These are phyloP conservation scores for Oreocharis arfaki DNA, from an alignment of 2,113 vertebrate species.

Conservation along the genomic window DNA sequence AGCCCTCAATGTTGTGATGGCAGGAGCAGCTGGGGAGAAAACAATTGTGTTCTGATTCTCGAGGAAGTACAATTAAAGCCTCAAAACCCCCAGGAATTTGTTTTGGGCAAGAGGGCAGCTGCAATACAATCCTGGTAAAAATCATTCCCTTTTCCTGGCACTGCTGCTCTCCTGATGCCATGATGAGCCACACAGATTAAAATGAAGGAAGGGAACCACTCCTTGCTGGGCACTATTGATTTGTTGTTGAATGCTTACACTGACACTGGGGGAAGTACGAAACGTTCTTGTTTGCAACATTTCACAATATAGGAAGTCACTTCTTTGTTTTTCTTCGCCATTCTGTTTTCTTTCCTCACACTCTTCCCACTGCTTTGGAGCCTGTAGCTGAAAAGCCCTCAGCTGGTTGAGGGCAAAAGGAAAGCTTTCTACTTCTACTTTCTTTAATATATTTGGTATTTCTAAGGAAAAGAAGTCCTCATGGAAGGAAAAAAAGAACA, in stretches of 20 bases:
- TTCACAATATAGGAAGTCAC: neutral
- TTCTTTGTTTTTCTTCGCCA: neutral
- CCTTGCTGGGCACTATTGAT: neutral
- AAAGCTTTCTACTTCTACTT: neutral
- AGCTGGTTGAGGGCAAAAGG: neutral
- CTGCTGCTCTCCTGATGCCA: neutral
- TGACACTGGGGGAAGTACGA: neutral
- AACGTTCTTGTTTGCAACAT: neutral
- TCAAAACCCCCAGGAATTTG: neutral
- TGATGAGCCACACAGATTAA: neutral
- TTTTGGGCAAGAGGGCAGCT: neutral
- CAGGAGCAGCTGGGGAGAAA: neutral
- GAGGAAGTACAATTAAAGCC: neutral
- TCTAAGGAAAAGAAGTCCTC: neutral
- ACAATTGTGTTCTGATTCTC: neutral
- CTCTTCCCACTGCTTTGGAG: accelerated
- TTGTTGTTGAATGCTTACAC: neutral
- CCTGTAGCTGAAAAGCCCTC: neutral
- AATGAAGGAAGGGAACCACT: neutral
- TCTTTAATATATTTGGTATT: neutral
- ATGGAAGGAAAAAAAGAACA: neutral
- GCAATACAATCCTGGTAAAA: neutral
- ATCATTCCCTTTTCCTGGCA: neutral
- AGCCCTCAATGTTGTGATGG: neutral
- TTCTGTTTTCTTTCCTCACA: neutral